These are phyloP conservation scores for Plemyria rubiginata DNA, from an alignment of 2,888 invertebrate species.

Conservation along the genomic window DNA sequence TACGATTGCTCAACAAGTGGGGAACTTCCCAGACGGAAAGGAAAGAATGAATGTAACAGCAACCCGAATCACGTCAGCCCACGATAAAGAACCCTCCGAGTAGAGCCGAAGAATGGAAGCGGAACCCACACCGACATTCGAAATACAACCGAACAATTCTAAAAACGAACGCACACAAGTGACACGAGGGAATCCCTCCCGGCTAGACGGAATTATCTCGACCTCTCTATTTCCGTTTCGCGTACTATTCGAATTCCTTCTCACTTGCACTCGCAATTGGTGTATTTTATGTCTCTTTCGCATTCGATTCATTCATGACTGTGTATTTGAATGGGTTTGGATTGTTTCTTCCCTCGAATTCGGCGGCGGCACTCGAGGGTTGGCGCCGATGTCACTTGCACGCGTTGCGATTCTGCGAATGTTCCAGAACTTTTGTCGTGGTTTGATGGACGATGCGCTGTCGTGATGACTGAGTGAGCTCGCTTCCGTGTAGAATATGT, in stretches of 20 bases:
- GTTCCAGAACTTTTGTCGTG: conserved; percentile 14
- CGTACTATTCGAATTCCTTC: conserved; percentile 81
- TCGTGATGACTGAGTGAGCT: conserved; percentile 58
- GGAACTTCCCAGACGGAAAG: conserved; percentile 63
- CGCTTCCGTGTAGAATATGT: conserved; percentile 69
- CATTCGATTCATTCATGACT: conserved; percentile 82
- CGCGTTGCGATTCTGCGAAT: conserved; percentile 46
- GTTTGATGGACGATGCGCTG: conserved; percentile 16
- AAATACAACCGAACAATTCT: conserved; percentile 73
- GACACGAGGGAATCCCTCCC: conserved; percentile 84
- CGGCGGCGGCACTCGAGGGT: conserved; percentile 61
- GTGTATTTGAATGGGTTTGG: conserved; percentile 79
- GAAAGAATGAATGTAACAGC: conserved; percentile 72
- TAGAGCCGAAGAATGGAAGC: conserved; percentile 53
- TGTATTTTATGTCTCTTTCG: conserved; percentile 68
- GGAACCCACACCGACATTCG: conserved; percentile 74
- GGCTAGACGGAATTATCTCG: conserved; percentile 84
- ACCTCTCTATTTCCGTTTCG: conserved; percentile 83
- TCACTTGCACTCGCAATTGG: conserved; percentile 57
- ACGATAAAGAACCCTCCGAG: conserved; percentile 67
- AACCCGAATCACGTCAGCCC: conserved; percentile 52
- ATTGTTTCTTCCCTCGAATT: conserved; percentile 67
- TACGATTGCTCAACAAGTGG: conserved; percentile 85
- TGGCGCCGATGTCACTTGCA: conserved; percentile 55
- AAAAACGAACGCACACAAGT: conserved; percentile 82